A percentile compares a stretch with the other conserved stretches of the same genome.
Conservation (phyloP, 2,888 invertebrate species). For the Brenthis hecate region DNA sequence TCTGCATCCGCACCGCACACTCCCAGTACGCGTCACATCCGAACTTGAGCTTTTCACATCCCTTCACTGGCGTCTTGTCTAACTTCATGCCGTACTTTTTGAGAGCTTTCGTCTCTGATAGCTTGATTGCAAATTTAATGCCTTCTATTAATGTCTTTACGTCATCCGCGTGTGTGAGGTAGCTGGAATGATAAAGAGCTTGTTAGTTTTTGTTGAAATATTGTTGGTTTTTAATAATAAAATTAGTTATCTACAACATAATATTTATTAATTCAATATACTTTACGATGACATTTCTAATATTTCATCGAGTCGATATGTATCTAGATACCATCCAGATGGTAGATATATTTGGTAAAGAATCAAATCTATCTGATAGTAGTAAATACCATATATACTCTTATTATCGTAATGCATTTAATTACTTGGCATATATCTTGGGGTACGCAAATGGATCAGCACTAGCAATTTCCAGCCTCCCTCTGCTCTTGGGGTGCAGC, state of each 20-base stretch:
- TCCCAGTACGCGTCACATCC: slow-evolving; percentile 90
- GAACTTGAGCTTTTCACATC: slow-evolving; percentile 88
- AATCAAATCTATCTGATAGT: too few relatives aligned
- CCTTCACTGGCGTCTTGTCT: slow-evolving; percentile 87
- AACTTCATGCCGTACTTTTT: slow-evolving; percentile 87
- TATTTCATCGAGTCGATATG: too few relatives aligned
- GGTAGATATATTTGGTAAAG: too few relatives aligned
- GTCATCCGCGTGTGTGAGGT: slow-evolving; percentile 90
- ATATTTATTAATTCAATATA: too few relatives aligned
- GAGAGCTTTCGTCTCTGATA: slow-evolving; percentile 85
- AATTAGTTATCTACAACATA: too few relatives aligned
- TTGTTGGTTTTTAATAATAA: too few relatives aligned
- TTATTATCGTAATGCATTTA: slow-evolving; percentile 36
- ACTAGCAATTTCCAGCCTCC: slow-evolving; percentile 87
- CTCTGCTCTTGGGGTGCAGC: slow-evolving; percentile 93
- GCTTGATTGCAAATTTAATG: slow-evolving; percentile 88
- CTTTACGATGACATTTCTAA: too few relatives aligned
- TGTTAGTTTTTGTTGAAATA: background rate
- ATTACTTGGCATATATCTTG: slow-evolving; percentile 91
- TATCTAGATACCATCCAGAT: too few relatives aligned
- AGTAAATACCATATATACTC: too few relatives aligned
- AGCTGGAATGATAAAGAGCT: slow-evolving; percentile 58
- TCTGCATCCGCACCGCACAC: slow-evolving; percentile 88
- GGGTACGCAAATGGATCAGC: slow-evolving; percentile 92
- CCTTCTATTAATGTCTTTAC: slow-evolving; percentile 91